Evolutionary conservation across 2,113 vertebrate genomes (phyloP).

Genomic region (Syngnathus typhle): DNA sequence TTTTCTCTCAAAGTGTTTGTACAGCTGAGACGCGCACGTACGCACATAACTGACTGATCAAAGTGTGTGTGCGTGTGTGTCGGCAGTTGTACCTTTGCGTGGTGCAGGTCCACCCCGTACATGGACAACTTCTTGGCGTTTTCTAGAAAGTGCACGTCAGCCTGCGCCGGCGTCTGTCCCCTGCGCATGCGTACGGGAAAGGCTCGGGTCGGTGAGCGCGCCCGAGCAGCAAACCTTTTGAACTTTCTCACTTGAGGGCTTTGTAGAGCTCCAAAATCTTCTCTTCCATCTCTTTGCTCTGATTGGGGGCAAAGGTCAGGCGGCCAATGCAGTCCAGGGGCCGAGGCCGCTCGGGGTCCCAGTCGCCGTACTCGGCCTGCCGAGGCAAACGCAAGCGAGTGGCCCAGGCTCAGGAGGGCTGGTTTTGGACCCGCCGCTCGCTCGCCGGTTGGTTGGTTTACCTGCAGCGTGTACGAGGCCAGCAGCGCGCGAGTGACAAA

Average conservation of each 20-base stretch:
- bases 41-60: conserved; percentile 5
- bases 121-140: conserved; percentile 97
- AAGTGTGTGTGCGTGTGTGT: conserved; percentile 9
- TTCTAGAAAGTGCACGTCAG: conserved; percentile 93
- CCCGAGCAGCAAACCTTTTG: not conserved
- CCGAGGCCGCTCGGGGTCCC: conserved; percentile 80
- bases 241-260: conserved; percentile 79
- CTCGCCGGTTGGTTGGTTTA: not conserved
- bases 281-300: conserved; percentile 95
- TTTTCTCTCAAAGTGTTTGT: conserved; percentile 62
- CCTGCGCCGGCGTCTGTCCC: conserved; percentile 93
- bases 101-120: conserved; percentile 97
- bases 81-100: conserved; percentile 82
- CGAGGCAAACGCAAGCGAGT: conserved; percentile 17
- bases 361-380: conserved; percentile 90
- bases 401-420: not conserved
- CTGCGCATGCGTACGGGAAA: conserved; percentile 53
- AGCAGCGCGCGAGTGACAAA: conserved; percentile 65
- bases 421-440: too few species aligned
- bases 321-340: conserved; percentile 76
- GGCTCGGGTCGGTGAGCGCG: not conserved
- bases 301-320: conserved; percentile 84
- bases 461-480: conserved; percentile 65
- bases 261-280: conserved; percentile 92
- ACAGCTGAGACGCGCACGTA: conserved; percentile 60